These are phyloP conservation scores for Gadus chalcogrammus DNA, from an alignment of 2,113 vertebrate genomes.

Conservation along the genomic window DNA sequence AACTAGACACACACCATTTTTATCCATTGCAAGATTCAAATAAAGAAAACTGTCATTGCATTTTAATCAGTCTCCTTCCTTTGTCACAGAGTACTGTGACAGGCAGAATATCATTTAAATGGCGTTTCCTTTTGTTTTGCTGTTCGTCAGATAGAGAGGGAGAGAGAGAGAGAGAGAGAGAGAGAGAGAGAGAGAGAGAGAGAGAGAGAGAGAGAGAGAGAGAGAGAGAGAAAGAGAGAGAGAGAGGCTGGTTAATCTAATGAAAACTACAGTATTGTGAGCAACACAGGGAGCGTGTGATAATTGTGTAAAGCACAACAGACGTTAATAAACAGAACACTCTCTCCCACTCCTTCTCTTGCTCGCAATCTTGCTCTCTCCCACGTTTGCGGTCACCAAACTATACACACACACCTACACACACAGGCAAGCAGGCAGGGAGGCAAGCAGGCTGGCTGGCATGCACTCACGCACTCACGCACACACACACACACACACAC, in stretches of 20 bases:
- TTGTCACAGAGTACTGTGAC: conserved; percentile 28
- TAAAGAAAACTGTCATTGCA: conserved; percentile 24
- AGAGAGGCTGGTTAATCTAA: conserved; percentile 5
- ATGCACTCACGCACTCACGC: background rate
- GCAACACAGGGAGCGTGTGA: conserved; percentile 22
- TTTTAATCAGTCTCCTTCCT: conserved; percentile 23
- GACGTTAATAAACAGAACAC: conserved; percentile 31
- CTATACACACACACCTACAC: background rate
- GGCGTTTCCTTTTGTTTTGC: conserved; percentile 34
- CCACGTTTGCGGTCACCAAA: too few relatives aligned
- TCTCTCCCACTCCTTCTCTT: background rate
- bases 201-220: too few relatives aligned
- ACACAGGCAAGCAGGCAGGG: background rate
- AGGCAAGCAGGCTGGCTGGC: too few relatives aligned
- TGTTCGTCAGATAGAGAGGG: conserved; percentile 23
- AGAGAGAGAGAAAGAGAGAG: too few relatives aligned
- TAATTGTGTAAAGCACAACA: conserved; percentile 22
- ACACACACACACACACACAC: background rate
- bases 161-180: too few relatives aligned
- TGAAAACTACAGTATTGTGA: conserved; percentile 11
- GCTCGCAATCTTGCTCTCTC: too few relatives aligned
- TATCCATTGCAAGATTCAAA: too few relatives aligned
- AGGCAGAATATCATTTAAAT: conserved; percentile 32
- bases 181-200: too few relatives aligned
- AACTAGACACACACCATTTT: background rate